Base-by-base conservation (phyloP, 2,113 vertebrate species). In the Pogonocichla stellata region DNA sequence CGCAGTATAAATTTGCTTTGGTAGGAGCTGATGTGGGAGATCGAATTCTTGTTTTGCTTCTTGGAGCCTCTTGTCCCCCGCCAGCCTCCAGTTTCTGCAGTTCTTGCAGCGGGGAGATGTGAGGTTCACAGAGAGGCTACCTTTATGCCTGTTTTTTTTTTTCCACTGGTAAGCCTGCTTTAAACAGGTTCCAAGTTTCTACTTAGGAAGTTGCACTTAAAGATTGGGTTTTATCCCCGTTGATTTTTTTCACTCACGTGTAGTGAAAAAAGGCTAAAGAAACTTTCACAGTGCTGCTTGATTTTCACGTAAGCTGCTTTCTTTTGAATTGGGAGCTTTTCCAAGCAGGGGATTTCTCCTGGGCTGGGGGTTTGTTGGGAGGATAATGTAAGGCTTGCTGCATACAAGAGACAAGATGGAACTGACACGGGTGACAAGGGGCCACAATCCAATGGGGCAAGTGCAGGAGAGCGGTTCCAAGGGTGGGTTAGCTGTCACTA, bases 201-300 rank as follows among this genome's bases (percentile, higher is more conserved):
- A 14, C 61, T 93, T 38, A 11, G 31, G 29, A 90, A 90, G 60
- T 70, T 77, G 22, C 42, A 29, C 23, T 80, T 73, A 70, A 50
- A 31, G 11, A 24, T 60, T n/a, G 29, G 19, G 4, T 3, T 34
- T 71, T 17, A 1, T 0, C 8, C 22, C 40, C 0, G 0, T 20
- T 85, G 47, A 25, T 78, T 83, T 84, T 84, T 43, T 74, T 91
- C 26, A 51, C 34, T 58, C 36, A 50, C 28, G 36, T 3, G 12
- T 24, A 45, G 12, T 4, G 22, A n/a, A n/a, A n/a, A n/a, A n/a
- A 81, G 18, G 34, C 10, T 88, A n/a, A 70, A 78, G 42, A 43
- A 65, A 26, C 23, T 31, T 93, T 70, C 26, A 19, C 8, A 18
- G 34, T 36, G 31, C 31, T 48, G 2, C 58, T 82, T 67, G 34